phyloP scores from a whole-genome alignment of 2,113 vertebrate genomes.

The Hepsetus odoe region DNA sequence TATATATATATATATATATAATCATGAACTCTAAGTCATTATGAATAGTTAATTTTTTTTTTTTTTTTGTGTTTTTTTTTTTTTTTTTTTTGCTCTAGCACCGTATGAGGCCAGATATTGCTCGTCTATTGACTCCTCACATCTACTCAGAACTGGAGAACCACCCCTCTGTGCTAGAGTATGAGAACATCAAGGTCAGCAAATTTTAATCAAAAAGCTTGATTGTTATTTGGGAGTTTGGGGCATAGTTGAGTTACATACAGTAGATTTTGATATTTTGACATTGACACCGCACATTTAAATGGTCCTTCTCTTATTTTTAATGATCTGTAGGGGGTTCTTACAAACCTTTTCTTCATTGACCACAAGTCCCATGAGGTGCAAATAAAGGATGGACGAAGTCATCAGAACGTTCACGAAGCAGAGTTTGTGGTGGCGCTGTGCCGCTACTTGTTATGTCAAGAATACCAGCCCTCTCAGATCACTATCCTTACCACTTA shows the following conservation, averaged over 20 bases:
- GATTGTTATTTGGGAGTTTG: no score
- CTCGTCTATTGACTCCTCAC: conserved; percentile 86
- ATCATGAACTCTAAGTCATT: no score
- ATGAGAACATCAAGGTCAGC: conserved; percentile 88
- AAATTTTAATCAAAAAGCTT: not conserved
- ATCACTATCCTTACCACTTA: conserved; percentile 97
- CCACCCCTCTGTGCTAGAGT: conserved; percentile 88
- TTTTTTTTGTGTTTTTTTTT: conserved; percentile 23
- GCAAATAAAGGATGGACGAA: conserved; percentile 86
- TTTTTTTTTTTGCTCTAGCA: conserved; percentile 74
- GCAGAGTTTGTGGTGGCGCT: conserved; percentile 87
- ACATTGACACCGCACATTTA: not conserved
- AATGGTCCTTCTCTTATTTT: not conserved
- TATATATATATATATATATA: no score
- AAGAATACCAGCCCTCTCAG: conserved; percentile 87
- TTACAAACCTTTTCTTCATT: conserved; percentile 87
- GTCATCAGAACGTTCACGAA: conserved; percentile 89
- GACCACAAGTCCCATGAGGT: conserved; percentile 83
- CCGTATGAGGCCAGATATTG: conserved; percentile 94
- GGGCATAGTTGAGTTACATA: no score
- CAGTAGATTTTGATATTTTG: not conserved
- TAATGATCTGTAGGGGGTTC: conserved; percentile 78
- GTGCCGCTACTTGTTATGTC: conserved; percentile 85
- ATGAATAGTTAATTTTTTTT: not conserved
- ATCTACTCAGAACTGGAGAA: conserved; percentile 89